Evolutionary conservation across 2,797 vertebrate species (phyloP).

Genomic region (Pitangus sulphuratus): DNA sequence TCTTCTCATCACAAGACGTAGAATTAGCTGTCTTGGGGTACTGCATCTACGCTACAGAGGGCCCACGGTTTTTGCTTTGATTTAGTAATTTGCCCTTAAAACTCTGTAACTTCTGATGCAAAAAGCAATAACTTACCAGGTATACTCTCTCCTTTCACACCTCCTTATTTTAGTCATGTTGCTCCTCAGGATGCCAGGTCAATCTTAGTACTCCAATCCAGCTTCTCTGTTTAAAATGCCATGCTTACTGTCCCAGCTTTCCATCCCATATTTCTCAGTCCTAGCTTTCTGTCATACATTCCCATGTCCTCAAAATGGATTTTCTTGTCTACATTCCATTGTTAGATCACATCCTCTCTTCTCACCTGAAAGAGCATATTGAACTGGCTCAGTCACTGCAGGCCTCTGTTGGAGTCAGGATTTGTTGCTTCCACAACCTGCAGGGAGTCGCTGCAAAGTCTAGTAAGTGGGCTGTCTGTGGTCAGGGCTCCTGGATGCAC

Average conservation of each 20-base stretch:
- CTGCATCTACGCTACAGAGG: neutral
- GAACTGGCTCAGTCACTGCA: neutral
- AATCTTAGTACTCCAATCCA: neutral
- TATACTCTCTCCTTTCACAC: neutral
- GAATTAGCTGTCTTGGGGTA: neutral
- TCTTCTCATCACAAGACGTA: neutral
- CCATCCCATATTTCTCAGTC: neutral
- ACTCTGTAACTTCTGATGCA: neutral
- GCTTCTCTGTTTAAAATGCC: neutral
- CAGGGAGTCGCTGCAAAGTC: neutral
- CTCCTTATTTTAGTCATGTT: neutral
- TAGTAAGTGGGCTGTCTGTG: neutral
- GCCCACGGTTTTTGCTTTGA: neutral
- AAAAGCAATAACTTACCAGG: neutral
- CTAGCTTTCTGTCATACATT: neutral
- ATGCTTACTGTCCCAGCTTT: neutral
- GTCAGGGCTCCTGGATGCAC: neutral
- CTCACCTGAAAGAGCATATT: neutral
- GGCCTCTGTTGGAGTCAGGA: neutral
- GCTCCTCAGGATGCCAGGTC: neutral
- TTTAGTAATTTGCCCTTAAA: neutral
- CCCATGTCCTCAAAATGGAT: neutral
- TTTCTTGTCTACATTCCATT: neutral
- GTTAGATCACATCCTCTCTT: neutral
- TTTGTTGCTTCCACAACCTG: neutral